Evolutionary conservation across 2,888 invertebrate species (phyloP), one percentile per base, ranked within the genome.

Genomic region (Pediacus dermestoides): DNA sequence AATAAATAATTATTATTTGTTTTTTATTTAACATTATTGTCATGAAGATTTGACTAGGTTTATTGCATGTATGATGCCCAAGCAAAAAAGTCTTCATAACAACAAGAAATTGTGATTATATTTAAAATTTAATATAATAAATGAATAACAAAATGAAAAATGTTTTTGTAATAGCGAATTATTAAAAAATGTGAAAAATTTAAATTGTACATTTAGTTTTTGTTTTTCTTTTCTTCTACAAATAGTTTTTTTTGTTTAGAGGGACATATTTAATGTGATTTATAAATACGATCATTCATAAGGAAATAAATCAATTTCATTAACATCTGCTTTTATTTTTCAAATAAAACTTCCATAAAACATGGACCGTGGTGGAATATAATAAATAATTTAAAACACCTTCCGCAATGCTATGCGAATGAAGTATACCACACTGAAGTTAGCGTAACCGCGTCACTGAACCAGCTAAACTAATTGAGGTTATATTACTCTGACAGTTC

Each of bases 51-150:
- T n/a, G n/a, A n/a, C n/a, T n/a, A 28, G 10, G 55, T 61, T 57
- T 58, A 49, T 58, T 64, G 62, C 64, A 64, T 64, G 61, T 66
- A 61, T 62, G 58, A 52, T 51, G 52, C 58, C 64, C 64, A 65
- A 65, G 66, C 60, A 50, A 35, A 43, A 58, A 63, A 65, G 67
- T 68, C 67, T 67, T 67, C 67, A 66, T 64, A 66, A 68, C 64
- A 67, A 67, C 68, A 68, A 67, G 63, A 65, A 67, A 63, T 65
- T 56, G 67, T 68, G 68, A 69, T 68, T 67, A 63, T 65, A 64
- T 62, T 61, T 65, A 67, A 68, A 66, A 65, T 65, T 64, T 64
- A 66, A 63, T 64, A 66, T 64, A 61, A 65, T 64, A 57, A 57
- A 65, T 60, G 60, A 66, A 60, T 64, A 66, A 66, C 62, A 64